Percentiles rank a stretch among this genome's conserved stretches.
Evolutionary conservation across 2,888 invertebrate species (phyloP).

Genomic region (Conomelus anceps): DNA sequence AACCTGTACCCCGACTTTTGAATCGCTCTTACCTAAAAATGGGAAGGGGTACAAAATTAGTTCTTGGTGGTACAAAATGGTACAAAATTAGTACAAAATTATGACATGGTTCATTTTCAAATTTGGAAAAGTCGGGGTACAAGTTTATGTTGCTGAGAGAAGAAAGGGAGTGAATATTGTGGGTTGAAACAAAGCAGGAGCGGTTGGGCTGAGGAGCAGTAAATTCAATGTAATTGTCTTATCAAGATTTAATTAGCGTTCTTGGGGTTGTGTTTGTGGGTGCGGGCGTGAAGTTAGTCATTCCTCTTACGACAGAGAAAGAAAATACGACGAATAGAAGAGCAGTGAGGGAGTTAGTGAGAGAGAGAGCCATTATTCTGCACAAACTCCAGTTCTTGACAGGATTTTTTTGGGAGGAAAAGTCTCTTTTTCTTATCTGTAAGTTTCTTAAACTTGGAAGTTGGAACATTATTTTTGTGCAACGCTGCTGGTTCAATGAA

Average conservation of each 20-base stretch:
- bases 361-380: not conserved
- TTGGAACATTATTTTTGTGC: not conserved
- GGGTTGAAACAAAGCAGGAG: not conserved
- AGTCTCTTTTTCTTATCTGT: not conserved
- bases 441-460: not conserved
- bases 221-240: not conserved
- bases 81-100: no score
- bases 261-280: not conserved
- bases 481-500: not conserved
- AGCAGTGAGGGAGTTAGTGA: no score
- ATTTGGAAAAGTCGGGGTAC: no score
- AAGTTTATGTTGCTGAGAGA: no score
- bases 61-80: no score
- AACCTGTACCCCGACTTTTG: no score
- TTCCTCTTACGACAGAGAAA: not conserved
- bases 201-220: not conserved
- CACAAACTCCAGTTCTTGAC: not conserved
- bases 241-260: not conserved
- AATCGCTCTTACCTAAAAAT: no score
- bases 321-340: not conserved
- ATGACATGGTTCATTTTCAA: no score
- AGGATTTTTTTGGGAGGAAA: not conserved
- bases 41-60: no score
- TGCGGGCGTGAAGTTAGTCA: not conserved
- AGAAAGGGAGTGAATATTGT: no score